Evolutionary conservation across 2,113 vertebrate genomes (phyloP).

Genomic region (Pachycephala philippinensis): DNA sequence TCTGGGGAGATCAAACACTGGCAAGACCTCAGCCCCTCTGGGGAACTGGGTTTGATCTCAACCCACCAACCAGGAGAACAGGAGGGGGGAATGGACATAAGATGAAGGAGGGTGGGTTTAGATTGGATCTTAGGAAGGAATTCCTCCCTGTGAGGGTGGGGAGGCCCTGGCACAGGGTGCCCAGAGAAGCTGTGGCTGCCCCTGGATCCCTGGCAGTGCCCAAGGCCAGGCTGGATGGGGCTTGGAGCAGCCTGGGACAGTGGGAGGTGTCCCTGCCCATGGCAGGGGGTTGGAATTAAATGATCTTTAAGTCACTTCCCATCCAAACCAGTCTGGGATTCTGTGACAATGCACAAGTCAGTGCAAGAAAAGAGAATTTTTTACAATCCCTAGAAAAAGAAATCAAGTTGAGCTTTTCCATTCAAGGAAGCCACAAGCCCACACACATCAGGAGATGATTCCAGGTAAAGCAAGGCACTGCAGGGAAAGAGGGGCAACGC

Average conservation of each 20-base stretch:
- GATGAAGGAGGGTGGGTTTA: not conserved
- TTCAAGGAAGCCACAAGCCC: not conserved
- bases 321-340: not conserved
- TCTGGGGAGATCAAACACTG: not conserved
- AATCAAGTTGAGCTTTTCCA: not conserved
- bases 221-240: accelerated
- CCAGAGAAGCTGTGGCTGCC: not conserved
- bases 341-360: not conserved
- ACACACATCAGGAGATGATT: not conserved
- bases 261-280: accelerated
- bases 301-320: not conserved
- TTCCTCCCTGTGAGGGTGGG: not conserved
- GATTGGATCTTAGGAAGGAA: not conserved
- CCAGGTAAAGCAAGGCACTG: not conserved
- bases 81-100: not conserved
- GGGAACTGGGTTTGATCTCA: not conserved
- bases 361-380: not conserved
- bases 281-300: not conserved
- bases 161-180: not conserved
- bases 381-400: not conserved
- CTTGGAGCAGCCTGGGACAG: accelerated
- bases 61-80: not conserved
- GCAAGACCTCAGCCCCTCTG: not conserved
- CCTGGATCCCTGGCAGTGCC: not conserved
- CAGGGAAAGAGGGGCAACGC: not conserved